Evolutionary conservation across 2,888 invertebrate genomes (phyloP).

Genomic region (Lepidocyrtinus sp.): DNA sequence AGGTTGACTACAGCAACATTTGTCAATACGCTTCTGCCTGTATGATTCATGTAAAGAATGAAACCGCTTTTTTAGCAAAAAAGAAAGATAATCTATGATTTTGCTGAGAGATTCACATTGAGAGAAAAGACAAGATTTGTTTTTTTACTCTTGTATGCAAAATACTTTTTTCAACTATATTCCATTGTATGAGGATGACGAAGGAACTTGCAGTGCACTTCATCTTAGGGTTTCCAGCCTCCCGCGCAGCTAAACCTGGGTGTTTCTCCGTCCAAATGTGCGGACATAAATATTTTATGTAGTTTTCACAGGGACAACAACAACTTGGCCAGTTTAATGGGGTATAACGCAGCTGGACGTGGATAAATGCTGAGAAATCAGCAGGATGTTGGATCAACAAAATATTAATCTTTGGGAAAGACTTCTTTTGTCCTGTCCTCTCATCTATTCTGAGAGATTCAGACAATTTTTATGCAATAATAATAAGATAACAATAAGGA

Average conservation of each 20-base stretch:
- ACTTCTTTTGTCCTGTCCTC: conserved; percentile 58
- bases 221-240: conserved; percentile 55
- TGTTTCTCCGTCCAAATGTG: conserved; percentile 58
- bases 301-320: conserved; percentile 60
- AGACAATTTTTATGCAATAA: neutral
- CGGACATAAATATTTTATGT: conserved; percentile 62
- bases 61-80: neutral
- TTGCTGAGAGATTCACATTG: neutral
- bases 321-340: conserved; percentile 63
- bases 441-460: conserved; percentile 16
- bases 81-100: neutral
- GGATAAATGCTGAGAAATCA: conserved; percentile 66
- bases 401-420: conserved; percentile 68
- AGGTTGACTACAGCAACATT: conserved; percentile 3
- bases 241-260: conserved; percentile 58
- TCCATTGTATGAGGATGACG: conserved; percentile 16
- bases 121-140: neutral
- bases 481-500: neutral
- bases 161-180: neutral
- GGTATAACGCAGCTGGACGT: conserved; percentile 66
- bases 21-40: conserved; percentile 22
- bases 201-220: conserved; percentile 52
- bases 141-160: no score
- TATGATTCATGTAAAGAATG: neutral
- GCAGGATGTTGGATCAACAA: conserved; percentile 69